These are phyloP conservation scores for Neolamprologus modestus DNA, from an alignment of 2,113 vertebrate genomes.

Conservation along the genomic window DNA sequence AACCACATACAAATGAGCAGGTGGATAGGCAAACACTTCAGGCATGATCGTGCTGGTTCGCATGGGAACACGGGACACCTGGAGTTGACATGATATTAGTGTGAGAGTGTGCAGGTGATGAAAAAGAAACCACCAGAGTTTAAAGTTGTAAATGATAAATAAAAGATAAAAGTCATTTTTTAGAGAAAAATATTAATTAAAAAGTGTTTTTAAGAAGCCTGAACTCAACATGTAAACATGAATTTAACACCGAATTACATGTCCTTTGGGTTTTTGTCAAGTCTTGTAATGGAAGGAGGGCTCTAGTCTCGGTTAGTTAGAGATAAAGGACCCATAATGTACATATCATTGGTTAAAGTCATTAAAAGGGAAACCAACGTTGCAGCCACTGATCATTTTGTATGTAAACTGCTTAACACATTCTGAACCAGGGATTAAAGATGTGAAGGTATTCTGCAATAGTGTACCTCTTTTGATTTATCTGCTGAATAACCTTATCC, in stretches of 20 bases:
- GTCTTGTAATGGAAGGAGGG: not conserved
- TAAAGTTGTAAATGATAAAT: not conserved
- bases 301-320: not conserved
- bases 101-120: not conserved
- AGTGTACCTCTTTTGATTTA: not conserved
- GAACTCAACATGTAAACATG: not conserved
- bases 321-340: not conserved
- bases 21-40: not conserved
- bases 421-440: not conserved
- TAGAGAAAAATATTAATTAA: not conserved
- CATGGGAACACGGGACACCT: not conserved
- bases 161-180: not conserved
- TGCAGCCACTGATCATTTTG: not conserved
- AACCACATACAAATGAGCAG: constrained; percentile 14
- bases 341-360: not conserved
- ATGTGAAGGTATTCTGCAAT: not conserved
- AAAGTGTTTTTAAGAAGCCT: not conserved
- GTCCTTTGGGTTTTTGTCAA: not conserved
- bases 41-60: not conserved
- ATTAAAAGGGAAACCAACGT: not conserved
- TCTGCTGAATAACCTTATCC: not conserved
- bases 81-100: not conserved
- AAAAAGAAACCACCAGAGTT: not conserved
- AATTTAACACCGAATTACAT: not conserved
- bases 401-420: not conserved